Evolutionary conservation across 2,797 vertebrate genomes (phyloP).

Genomic region (Onychomys torridus): DNA sequence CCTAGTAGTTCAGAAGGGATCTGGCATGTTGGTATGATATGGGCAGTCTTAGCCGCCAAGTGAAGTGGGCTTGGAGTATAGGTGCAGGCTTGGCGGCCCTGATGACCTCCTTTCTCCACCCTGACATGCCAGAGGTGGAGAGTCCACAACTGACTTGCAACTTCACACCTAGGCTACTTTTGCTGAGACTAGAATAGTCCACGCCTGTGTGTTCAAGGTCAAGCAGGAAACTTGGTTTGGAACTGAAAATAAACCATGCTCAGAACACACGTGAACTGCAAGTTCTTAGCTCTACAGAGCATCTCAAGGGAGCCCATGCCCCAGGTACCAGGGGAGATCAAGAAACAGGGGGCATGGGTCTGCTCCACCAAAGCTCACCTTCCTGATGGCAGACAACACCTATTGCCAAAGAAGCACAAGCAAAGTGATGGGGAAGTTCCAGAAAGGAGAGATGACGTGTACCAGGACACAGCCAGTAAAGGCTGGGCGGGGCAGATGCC

Average conservation of each 20-base stretch:
- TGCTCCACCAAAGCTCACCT: no score
- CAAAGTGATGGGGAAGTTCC: background rate
- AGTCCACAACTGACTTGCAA: background rate
- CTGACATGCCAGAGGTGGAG: background rate
- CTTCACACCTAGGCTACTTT: background rate
- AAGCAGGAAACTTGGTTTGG: background rate
- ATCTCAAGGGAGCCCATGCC: background rate
- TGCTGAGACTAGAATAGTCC: background rate
- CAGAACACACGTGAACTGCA: background rate
- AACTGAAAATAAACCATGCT: background rate
- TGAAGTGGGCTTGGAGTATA: background rate
- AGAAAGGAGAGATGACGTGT: background rate
- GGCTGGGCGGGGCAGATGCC: background rate
- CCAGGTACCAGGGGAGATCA: background rate
- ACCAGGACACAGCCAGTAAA: background rate
- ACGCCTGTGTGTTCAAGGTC: background rate
- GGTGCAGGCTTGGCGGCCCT: background rate
- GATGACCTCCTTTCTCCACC: background rate
- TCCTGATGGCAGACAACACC: background rate
- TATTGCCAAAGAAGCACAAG: background rate
- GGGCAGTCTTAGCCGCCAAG: background rate
- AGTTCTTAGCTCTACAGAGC: background rate
- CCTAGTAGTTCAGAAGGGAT: background rate
- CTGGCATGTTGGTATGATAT: accelerated
- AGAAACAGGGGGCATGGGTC: background rate